Base-by-base conservation (phyloP, 30 jellyfish, hydroid and myxozoan species). In the Chrysaora quinquecirrha region DNA sequence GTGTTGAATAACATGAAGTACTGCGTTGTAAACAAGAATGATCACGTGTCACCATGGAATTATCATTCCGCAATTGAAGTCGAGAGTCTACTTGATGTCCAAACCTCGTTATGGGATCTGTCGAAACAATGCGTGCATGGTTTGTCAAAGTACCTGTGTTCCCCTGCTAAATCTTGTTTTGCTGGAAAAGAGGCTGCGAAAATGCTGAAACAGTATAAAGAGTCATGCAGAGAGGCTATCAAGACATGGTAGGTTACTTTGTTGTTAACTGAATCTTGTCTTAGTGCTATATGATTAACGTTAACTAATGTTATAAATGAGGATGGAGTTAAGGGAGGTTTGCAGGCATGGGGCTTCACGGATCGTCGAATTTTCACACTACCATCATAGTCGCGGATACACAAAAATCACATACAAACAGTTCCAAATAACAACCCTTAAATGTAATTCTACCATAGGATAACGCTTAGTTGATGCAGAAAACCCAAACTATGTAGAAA, bases 21-120 rank as follows among this genome's bases (percentile, higher is more conserved):
- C 30, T 83, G 94, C 76, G 30, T 34, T 28, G 52, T 71, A 22
- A 65, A 21, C 14, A 29, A 38, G 46, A 34, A 11, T 0, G 82
- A 66, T 66, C 48, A 48, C 20, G 95, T 85, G 34, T 78, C 89
- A n/a, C 80, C 95, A 32, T 85, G 88, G 89, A 46, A 73, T 79
- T 73, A 30, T 30, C 95, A 75, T 75, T 47, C 87, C 0, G 71
- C 87, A 3, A 46, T 83, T 19, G 94, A 83, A 48, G 65, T 73
- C 30, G 33, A 83, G 25, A 48, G 79, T n/a, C 32, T 83, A 47
- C 20, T 83, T 28, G 83, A 73, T 23, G 62, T 83, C 48, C 94
- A 83, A 64, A 62, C 11, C 14, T 34, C 64, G 29, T 20, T 73
- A 71, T 83, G 54, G 27, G 10, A 47, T 20, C 48, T 61, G 75